These are phyloP conservation scores for Vicugna pacos DNA, from an alignment of 2,113 vertebrate species.

Conservation along the genomic window DNA sequence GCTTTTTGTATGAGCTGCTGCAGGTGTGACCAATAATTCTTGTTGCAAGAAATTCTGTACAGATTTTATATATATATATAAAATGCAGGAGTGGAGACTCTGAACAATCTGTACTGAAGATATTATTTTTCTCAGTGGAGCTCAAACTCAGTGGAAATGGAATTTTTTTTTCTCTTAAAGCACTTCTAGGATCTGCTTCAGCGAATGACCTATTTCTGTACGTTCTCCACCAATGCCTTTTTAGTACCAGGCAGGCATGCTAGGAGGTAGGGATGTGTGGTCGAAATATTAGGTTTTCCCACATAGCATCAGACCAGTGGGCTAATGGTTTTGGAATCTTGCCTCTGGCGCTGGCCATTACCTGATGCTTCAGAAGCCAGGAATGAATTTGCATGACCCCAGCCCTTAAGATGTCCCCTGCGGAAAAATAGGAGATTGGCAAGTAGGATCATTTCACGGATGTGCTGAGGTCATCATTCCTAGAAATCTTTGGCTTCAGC, in stretches of 20 bases:
- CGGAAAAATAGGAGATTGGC: slow-evolving; percentile 60
- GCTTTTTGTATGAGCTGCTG: slow-evolving; percentile 15
- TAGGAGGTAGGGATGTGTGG: background rate
- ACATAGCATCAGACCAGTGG: background rate
- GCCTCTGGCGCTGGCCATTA: background rate
- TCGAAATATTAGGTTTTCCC: background rate
- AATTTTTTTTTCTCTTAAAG: slow-evolving; percentile 5
- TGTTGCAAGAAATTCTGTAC: slow-evolving; percentile 26
- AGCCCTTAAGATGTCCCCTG: background rate
- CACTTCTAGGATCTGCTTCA: background rate
- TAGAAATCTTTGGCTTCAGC: background rate
- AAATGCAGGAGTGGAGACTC: background rate
- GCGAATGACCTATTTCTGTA: background rate
- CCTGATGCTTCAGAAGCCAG: slow-evolving; percentile 45
- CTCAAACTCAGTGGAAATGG: slow-evolving; percentile 24
- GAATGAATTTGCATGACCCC: slow-evolving; percentile 46
- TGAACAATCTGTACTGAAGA: slow-evolving; percentile 35
- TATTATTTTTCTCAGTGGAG: slow-evolving; percentile 41
- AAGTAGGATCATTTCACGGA: slow-evolving; percentile 16
- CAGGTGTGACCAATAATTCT: slow-evolving; percentile 6
- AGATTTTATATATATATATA: background rate
- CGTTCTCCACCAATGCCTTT: background rate
- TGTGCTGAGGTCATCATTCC: slow-evolving; percentile 35
- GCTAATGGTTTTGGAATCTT: slow-evolving; percentile 16
- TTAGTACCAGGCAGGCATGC: background rate